Base-by-base conservation (phyloP, 2,888 invertebrate genomes). In the Crematogaster levior region DNA sequence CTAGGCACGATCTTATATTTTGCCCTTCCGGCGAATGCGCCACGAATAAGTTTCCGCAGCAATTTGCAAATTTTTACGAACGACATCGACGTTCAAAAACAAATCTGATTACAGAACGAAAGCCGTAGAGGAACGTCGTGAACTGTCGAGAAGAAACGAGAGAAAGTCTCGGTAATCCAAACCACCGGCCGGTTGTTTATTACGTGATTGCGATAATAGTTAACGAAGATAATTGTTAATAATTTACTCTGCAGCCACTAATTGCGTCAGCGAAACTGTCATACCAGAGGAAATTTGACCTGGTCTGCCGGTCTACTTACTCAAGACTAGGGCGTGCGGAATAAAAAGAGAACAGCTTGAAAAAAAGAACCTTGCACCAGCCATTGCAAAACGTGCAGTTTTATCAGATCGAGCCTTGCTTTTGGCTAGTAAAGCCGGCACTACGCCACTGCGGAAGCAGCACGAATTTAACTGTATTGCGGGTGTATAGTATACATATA, bases 401-500 rank as follows among this genome's bases (percentile, higher is more conserved):
- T 34, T 1, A 30, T 61, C 51, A 51, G 40, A 53, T 82, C 56
- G n/a, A 46, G 40, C 46, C 21, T 73, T 40, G 51, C 21, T 43
- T 53, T 24, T 81, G 40, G 15, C 30, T 7, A 10, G 21, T n/a
- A 9, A 37, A 34, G 10, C n/a, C 18, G 30, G 21, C 21, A 48
- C 46, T 66, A 66, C 68, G 70, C 24, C 68, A 73, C 63, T 60
- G 84, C 63, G 77, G 73, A 56, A 48, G 46, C 75, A 9, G 27
- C 61, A 73, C 24, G 30, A 81, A 82, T 81, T 82, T 74, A 73
- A 75, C 84, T 21, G 53, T 83, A 74, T 84, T 40, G 60, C 73
- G 85, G 80, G 73, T 75, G 79, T 86, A 46, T 77, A 18, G 51
- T 56, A 18, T 68, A 81, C 72, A 68, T 84, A 82, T 84, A 88